Base-by-base conservation (phyloP, 2,888 invertebrate species). In the Pristionchus japonicus region DNA sequence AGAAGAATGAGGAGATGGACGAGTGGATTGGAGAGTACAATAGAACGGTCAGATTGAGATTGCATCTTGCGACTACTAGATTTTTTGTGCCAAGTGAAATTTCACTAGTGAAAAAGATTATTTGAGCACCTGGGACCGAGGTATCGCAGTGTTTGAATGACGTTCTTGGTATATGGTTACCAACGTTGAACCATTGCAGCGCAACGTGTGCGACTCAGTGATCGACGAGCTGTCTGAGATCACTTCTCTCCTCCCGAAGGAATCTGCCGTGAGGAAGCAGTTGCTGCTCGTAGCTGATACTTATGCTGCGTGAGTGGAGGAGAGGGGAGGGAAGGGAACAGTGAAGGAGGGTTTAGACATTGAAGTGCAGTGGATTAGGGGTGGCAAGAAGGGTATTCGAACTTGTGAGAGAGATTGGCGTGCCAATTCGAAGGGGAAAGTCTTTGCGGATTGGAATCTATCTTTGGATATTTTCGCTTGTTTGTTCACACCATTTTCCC, bases 171-270 rank as follows among this genome's bases (percentile, higher is more conserved):
- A 0, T 74, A 1, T 40, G 15, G 11, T 37, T 40, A 23, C 23
- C 40, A 1, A 1, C 40, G 1, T 0, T 40, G 27, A 23, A 9
- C 0, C 2, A 74, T 37, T 47, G 1, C 37, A 83, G 82, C 31
- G 82, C 11, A 13, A 83, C 20, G 82, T 83, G 37, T 83, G 52
- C 23, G 82, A 83, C 9, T 52, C 52, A 15, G 82, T 92, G 43
- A 89, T 92, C n/a, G 89, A 91, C 49, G 91, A 91, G 43, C 91
- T 92, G 23, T 88, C 83, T 49, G 88, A 88, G 31, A 89, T 92
- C 61, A 89, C 90, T 61, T 52, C 89, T 20, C 74, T 82, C n/a
- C 86, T 92, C 43, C 91, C 91, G 37, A 40, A 80, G 80, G 89
- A 91, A 88, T 89, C 90, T 85, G 89, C 89, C 31, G 83, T 91